phyloP scores from a whole-genome alignment of 37 sponge, comb jelly and placozoan species.

The Aphrocallistes beatrix region DNA sequence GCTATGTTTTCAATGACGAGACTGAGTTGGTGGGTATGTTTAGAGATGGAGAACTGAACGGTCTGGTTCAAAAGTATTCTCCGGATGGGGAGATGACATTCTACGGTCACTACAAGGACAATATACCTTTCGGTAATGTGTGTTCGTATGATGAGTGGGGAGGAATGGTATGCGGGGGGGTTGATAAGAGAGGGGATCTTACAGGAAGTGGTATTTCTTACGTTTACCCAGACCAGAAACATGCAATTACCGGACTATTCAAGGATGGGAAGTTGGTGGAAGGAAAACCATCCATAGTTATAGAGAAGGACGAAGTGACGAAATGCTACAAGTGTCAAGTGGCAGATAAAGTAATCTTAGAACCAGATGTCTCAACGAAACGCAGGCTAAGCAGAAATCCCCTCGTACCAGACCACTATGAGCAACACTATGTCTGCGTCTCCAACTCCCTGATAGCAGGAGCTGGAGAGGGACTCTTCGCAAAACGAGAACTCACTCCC shows the following conservation, averaged over 20 bases:
- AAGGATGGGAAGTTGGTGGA: constrained; percentile 25
- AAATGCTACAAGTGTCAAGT: neutral
- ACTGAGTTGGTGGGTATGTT: constrained; percentile 31
- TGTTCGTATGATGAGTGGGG: constrained; percentile 39
- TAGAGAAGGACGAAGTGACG: neutral
- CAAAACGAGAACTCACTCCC: constrained; percentile 22
- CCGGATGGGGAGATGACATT: constrained; percentile 1
- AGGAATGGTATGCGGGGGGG: constrained; percentile 29
- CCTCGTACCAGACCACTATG: constrained; percentile 41
- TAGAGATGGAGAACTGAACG: constrained; percentile 38
- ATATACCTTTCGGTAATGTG: constrained; percentile 21
- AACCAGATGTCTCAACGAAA: constrained; percentile 30
- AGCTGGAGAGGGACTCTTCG: constrained; percentile 59
- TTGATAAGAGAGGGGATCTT: constrained; percentile 29
- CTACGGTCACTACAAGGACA: constrained; percentile 32
- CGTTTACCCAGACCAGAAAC: constrained; percentile 41
- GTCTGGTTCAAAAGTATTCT: constrained; percentile 29
- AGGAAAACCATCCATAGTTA: constrained; percentile 24
- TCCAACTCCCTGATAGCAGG: constrained; percentile 21
- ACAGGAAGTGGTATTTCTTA: constrained; percentile 42
- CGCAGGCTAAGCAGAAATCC: constrained; percentile 22
- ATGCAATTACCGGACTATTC: constrained; percentile 40
- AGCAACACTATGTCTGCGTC: constrained; percentile 36
- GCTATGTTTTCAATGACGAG: constrained; percentile 46
- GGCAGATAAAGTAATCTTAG: neutral